A percentile compares a stretch with the other conserved stretches of the same genome.
phyloP scores from a whole-genome alignment of 2,888 invertebrate genomes.

The Synergus itoensis region DNA sequence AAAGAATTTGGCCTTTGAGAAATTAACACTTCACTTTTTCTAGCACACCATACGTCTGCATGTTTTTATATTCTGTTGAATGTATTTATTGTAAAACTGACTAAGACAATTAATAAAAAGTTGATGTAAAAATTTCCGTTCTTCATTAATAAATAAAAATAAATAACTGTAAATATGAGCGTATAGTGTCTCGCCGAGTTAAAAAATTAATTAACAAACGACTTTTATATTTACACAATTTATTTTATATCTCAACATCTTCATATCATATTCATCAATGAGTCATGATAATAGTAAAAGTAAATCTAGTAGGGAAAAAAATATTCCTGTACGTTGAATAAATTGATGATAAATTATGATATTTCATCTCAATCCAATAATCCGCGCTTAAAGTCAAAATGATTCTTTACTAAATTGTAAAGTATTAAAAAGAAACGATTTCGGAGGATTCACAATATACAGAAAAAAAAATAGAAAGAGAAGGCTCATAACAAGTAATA shows the following conservation, averaged over 20 bases:
- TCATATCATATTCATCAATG: constrained; percentile 69
- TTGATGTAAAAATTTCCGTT: too few species aligned
- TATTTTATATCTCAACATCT: constrained; percentile 77
- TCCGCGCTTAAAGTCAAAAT: constrained; percentile 7
- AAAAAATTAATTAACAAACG: not conserved
- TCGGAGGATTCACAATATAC: constrained; percentile 37
- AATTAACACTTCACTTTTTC: not conserved
- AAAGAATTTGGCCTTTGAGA: not conserved
- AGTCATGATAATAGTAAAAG: constrained; percentile 71
- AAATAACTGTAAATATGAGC: too few species aligned
- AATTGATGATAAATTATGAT: constrained; percentile 34
- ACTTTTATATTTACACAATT: constrained; percentile 75
- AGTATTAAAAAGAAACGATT: constrained; percentile 17
- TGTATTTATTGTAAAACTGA: constrained; percentile 20
- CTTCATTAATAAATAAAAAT: too few species aligned
- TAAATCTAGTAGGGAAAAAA: constrained; percentile 59
- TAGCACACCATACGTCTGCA: not conserved
- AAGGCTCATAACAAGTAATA: constrained; percentile 29
- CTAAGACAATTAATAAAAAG: not conserved
- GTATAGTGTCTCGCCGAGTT: not conserved
- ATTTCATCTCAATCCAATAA: not conserved
- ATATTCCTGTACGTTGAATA: constrained; percentile 31
- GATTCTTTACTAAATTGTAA: not conserved
- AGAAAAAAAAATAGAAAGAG: constrained; percentile 20
- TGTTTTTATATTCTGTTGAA: not conserved